Conservation (phyloP, 1,140 invertebrate genomes). For the Formica exsecta region DNA sequence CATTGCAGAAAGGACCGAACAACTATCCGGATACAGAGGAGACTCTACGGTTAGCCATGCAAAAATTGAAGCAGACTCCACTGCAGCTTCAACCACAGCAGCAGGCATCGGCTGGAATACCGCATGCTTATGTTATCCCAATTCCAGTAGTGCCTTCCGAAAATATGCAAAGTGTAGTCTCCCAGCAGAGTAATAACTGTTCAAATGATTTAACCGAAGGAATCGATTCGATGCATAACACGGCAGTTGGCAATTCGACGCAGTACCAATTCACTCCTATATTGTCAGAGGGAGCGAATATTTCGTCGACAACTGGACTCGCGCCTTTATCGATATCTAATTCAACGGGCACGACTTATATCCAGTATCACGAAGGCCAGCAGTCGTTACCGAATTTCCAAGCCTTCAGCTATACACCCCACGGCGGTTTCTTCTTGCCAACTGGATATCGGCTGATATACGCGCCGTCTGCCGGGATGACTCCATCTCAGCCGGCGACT, state of each 20-base stretch:
- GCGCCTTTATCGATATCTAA: constrained; percentile 73
- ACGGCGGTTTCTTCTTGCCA: constrained; percentile 83
- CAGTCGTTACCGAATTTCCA: constrained; percentile 80
- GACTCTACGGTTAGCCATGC: constrained; percentile 84
- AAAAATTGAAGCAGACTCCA: constrained; percentile 83
- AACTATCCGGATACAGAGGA: constrained; percentile 85
- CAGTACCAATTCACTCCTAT: constrained; percentile 82
- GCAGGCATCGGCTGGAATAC: constrained; percentile 78
- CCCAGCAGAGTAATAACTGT: constrained; percentile 70
- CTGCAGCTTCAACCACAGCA: constrained; percentile 75
- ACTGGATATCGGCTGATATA: constrained; percentile 84
- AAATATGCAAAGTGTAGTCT: constrained; percentile 78
- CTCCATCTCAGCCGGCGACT: constrained; percentile 82
- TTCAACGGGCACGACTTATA: constrained; percentile 69
- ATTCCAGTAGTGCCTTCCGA: constrained; percentile 85
- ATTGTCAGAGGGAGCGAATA: constrained; percentile 76
- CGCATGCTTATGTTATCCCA: constrained; percentile 85
- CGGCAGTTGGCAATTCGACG: constrained; percentile 69
- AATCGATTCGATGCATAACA: constrained; percentile 72
- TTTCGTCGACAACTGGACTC: constrained; percentile 65
- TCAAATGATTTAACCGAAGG: constrained; percentile 67
- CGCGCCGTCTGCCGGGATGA: constrained; percentile 79
- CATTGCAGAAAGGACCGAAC: constrained; percentile 81
- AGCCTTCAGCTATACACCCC: constrained; percentile 79
- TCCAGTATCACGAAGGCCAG: constrained; percentile 82